These are phyloP conservation scores for Phylloscopus whistleri DNA, from an alignment of 2,113 vertebrate genomes.

Conservation along the genomic window DNA sequence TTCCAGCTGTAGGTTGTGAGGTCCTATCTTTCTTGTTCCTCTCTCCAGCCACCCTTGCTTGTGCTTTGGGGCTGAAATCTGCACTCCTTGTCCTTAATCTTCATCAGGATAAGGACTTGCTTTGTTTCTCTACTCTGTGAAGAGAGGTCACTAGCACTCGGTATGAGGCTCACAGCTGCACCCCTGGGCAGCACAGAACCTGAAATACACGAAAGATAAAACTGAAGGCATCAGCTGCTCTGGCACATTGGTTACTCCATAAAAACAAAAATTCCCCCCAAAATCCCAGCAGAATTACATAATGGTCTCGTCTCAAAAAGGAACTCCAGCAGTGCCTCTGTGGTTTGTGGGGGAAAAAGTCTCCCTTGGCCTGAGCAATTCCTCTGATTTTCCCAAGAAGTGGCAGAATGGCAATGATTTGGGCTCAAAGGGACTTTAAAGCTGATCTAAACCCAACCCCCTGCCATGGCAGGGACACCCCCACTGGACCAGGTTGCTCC, in stretches of 20 bases:
- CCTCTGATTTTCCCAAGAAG: background rate
- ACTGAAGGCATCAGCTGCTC: background rate
- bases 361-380: background rate
- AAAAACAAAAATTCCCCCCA: background rate
- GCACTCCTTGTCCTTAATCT: too few species aligned
- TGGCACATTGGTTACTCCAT: background rate
- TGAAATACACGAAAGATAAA: too few species aligned
- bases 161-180: too few species aligned
- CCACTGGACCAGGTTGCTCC: fast-evolving
- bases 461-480: background rate
- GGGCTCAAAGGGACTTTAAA: background rate
- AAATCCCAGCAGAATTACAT: fast-evolving
- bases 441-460: background rate
- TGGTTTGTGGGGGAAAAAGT: background rate
- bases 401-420: background rate
- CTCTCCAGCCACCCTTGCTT: too few species aligned
- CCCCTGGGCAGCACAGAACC: too few species aligned
- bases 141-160: too few species aligned
- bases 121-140: too few species aligned
- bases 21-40: too few species aligned
- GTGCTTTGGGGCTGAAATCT: too few species aligned
- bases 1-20: too few species aligned
- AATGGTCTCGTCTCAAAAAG: fast-evolving
- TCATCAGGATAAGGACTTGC: too few species aligned
- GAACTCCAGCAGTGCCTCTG: background rate